Base-by-base conservation (phyloP, 2,113 vertebrate species). In the Lophochroa leadbeateri region DNA sequence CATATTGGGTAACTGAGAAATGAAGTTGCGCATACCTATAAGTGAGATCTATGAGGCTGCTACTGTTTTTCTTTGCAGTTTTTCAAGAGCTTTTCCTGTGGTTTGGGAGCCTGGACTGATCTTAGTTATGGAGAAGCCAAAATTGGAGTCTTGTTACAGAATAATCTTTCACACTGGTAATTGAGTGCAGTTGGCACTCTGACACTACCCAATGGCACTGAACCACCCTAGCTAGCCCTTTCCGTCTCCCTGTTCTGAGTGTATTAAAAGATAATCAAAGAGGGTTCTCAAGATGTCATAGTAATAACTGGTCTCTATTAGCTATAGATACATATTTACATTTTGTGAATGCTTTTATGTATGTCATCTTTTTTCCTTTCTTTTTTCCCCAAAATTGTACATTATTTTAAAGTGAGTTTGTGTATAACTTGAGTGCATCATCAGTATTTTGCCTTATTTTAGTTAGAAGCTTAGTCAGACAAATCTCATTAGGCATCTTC, bases 351-450 rank as follows among this genome's bases (percentile, higher is more conserved):
- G 2, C 17, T 65, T 69, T 57, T 72, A 16, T 19, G 2, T 23
- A 13, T 44, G 16, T 6, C 5, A 61, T 27, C 15, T 35, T 18
- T 25, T 11, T 9, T 39, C 12, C 13, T 9, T 14, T 21, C 4
- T 7, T 6, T 4, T 3, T 6, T 0, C 2, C 0, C 8, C 7
- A 5, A 8, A 41, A 8, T 25, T 41, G 5, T 33, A 17, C 15
- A 7, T 4, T 31, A 39, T 3, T 53, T 4, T 77, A 12, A 80
- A 69, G 18, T 65, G 17, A 63, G 79, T 79, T 82, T 75, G 28
- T 1, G 13, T 70, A 16, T 63, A 68, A 41, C 20, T 15, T 41
- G 16, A 41, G 10, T 52, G 23, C 1, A 3, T 60, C 9, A 60
- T 60, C 47, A 65, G 14, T 14, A 11, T 47, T 37, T 61, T 49